Evolutionary conservation across 2,113 vertebrate genomes (phyloP).

Genomic region (Urocynchramus pylzowi): DNA sequence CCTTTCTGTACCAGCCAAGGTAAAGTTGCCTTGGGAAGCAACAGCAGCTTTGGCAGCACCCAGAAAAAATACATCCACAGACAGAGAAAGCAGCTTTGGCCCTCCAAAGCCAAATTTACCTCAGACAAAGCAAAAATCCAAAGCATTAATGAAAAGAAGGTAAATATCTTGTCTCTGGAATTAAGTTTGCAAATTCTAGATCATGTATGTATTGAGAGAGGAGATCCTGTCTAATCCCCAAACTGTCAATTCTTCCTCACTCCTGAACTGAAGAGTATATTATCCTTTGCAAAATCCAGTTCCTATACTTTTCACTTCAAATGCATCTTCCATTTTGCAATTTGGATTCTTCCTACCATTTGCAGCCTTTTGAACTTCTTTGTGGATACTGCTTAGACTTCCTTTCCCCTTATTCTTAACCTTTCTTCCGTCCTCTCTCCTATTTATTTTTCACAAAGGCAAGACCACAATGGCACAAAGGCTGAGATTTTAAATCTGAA

Average conservation of each 20-base stretch:
- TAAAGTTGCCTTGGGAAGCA: background rate
- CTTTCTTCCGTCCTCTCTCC: background rate
- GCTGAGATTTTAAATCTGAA: background rate
- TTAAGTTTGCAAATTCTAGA: background rate
- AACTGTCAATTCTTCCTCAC: background rate
- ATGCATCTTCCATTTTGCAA: background rate
- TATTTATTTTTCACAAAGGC: background rate
- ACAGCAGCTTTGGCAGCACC: background rate
- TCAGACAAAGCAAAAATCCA: background rate
- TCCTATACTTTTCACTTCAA: background rate
- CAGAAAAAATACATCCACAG: background rate
- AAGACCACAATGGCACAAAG: background rate
- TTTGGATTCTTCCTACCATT: background rate
- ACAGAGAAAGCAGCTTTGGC: background rate
- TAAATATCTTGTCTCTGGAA: background rate
- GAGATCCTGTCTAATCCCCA: background rate
- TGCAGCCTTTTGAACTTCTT: background rate
- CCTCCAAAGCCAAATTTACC: background rate
- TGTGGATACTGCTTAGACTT: background rate
- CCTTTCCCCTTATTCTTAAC: background rate
- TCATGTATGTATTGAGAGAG: background rate
- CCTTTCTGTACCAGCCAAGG: background rate
- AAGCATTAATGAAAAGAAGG: background rate
- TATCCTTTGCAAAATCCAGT: background rate
- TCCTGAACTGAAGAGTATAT: background rate